These are phyloP conservation scores for Dyspetes luteomarginatus DNA, from an alignment of 2,888 invertebrate species.

Conservation along the genomic window DNA sequence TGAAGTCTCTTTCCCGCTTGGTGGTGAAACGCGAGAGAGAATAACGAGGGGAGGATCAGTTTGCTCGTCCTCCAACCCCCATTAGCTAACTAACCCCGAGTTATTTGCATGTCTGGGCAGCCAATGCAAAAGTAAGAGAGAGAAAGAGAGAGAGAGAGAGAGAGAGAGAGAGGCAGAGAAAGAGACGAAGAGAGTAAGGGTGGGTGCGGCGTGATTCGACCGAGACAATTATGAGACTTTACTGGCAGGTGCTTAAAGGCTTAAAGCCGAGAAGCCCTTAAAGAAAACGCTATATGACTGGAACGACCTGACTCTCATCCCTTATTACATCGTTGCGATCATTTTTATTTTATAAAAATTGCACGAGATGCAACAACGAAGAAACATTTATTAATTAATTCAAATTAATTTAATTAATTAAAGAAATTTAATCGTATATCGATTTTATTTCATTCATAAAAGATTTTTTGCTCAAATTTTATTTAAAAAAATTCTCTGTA, in stretches of 20 bases:
- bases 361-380: not conserved
- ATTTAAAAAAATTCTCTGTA: too few relatives aligned
- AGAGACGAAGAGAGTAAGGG: conserved; percentile 63
- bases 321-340: not conserved
- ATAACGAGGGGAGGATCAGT: conserved; percentile 66
- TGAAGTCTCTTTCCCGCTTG: conserved; percentile 72
- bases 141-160: conserved; percentile 17
- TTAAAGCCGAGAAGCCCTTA: conserved; percentile 80
- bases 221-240: conserved; percentile 82
- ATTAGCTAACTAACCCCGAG: conserved; percentile 83
- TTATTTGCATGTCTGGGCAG: conserved; percentile 82
- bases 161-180: conserved; percentile 60
- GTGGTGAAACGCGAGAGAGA: conserved; percentile 28
- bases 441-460: too few relatives aligned
- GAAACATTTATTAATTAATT: not conserved
- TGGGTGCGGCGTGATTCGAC: conserved; percentile 79
- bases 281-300: conserved; percentile 64
- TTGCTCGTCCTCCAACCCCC: conserved; percentile 77
- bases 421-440: too few relatives aligned
- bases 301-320: conserved; percentile 30
- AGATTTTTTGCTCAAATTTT: too few relatives aligned
- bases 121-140: conserved; percentile 23
- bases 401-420: too few relatives aligned
- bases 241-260: conserved; percentile 82
- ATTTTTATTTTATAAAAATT: not conserved